Percentiles rank a stretch among this genome's conserved stretches.
Conservation (phyloP, 2,797 vertebrate genomes). For the Poliocrania exsul region DNA sequence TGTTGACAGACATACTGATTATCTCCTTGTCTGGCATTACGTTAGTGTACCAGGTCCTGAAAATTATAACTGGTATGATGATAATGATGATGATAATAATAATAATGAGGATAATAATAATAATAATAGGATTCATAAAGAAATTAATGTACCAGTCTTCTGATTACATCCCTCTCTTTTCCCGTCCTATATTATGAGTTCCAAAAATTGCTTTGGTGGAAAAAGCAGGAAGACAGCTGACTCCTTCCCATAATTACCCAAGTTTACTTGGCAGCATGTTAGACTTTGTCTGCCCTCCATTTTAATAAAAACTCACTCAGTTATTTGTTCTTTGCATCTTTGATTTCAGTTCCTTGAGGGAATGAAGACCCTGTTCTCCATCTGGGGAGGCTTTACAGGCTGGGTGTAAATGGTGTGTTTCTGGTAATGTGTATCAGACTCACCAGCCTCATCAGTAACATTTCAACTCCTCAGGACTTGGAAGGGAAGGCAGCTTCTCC, state of each 20-base stretch:
- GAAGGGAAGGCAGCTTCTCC: not conserved
- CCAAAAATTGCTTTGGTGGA: not conserved
- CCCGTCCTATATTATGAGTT: not conserved
- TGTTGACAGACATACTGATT: not conserved
- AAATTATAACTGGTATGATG: not conserved
- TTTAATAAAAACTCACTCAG: conserved; percentile 17
- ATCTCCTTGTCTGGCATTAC: not conserved
- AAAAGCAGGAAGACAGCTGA: not conserved
- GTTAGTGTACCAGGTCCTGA: not conserved
- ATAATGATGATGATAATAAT: not conserved
- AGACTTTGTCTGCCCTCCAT: not conserved
- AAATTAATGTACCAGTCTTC: not conserved
- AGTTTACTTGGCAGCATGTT: not conserved
- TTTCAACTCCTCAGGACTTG: not conserved
- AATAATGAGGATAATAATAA: not conserved
- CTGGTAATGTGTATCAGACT: not conserved
- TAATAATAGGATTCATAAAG: not conserved
- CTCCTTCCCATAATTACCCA: not conserved
- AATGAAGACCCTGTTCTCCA: conserved; percentile 13
- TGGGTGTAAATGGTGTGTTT: not conserved
- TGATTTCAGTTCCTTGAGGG: conserved; percentile 22
- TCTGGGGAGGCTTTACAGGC: not conserved
- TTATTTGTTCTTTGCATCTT: conserved; percentile 17
- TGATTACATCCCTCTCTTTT: not conserved
- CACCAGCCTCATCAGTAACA: not conserved